Percentiles rank a stretch among this genome's conserved stretches.
These are phyloP conservation scores for Gnathochromis pfefferi DNA, from an alignment of 2,113 vertebrate species.

Conservation along the genomic window DNA sequence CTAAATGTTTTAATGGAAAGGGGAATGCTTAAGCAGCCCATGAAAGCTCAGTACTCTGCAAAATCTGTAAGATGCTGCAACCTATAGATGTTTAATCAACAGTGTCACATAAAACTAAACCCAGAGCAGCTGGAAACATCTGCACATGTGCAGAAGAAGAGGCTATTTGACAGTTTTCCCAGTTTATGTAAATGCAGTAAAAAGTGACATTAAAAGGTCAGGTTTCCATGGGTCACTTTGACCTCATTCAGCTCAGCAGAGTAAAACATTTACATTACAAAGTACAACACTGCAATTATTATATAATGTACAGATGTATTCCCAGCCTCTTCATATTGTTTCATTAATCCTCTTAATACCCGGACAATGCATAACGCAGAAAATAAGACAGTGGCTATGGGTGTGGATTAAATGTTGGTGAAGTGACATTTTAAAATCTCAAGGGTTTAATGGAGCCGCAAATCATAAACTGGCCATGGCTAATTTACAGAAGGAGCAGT, in stretches of 20 bases:
- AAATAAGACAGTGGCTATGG: constrained; percentile 10
- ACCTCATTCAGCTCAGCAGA: not conserved
- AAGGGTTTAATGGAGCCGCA: not conserved
- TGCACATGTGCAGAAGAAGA: not conserved
- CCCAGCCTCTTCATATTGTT: not conserved
- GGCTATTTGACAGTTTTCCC: not conserved
- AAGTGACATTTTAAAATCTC: constrained; percentile 42
- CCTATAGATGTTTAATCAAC: not conserved
- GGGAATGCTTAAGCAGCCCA: not conserved
- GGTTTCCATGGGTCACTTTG: not conserved
- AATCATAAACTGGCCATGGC: not conserved
- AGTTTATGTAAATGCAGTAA: not conserved
- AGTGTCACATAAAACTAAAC: not conserved
- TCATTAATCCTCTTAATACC: constrained; percentile 58
- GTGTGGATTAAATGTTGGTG: constrained; percentile 40
- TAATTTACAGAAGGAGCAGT: not conserved
- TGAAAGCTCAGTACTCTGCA: not conserved
- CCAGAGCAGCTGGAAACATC: not conserved
- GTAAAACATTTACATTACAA: not conserved
- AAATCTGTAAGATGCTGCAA: not conserved
- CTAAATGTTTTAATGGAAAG: not conserved
- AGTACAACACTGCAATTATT: not conserved
- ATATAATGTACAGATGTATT: not conserved
- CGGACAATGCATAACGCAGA: constrained; percentile 18
- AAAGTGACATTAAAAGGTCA: not conserved